Conservation (phyloP, 2,888 invertebrate genomes). For the Athalia cordata region DNA sequence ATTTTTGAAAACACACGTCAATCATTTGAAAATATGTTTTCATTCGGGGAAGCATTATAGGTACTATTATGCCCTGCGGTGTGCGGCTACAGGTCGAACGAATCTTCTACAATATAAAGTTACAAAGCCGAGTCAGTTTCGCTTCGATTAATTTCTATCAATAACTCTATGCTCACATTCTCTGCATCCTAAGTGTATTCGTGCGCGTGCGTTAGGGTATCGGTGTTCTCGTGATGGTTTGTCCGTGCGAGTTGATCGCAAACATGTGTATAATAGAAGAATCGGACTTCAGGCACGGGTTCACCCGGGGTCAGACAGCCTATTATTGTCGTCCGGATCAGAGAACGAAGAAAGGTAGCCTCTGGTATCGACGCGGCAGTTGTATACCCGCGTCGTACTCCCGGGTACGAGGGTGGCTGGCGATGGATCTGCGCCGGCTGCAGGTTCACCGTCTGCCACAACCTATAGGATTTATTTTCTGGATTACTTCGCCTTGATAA, state of each 20-base stretch:
- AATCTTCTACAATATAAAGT: background rate
- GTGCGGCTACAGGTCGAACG: background rate
- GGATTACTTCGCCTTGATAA: slow-evolving; percentile 65
- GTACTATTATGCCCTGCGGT: too few relatives aligned
- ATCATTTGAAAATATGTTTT: background rate
- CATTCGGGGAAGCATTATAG: background rate
- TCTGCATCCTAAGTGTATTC: too few relatives aligned
- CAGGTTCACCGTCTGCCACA: slow-evolving; percentile 56
- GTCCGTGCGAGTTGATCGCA: slow-evolving; percentile 1
- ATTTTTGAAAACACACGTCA: background rate
- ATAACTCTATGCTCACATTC: slow-evolving; percentile 12
- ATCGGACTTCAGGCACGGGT: slow-evolving; percentile 32
- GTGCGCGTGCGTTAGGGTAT: background rate
- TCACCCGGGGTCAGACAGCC: slow-evolving; percentile 45
- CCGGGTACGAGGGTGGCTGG: slow-evolving; percentile 54
- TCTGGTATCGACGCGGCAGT: slow-evolving; percentile 62
- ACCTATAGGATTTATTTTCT: slow-evolving; percentile 64
- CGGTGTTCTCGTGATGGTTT: background rate
- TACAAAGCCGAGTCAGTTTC: slow-evolving; percentile 3
- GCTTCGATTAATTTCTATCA: slow-evolving; percentile 25
- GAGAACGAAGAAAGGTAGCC: slow-evolving; percentile 49
- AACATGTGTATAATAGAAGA: slow-evolving; percentile 36
- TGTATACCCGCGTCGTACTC: slow-evolving; percentile 49
- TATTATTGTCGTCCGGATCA: slow-evolving; percentile 46
- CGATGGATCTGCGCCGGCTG: slow-evolving; percentile 21